Evolutionary conservation across 2,888 invertebrate genomes (phyloP).

Genomic region (Acronicta aceris): DNA sequence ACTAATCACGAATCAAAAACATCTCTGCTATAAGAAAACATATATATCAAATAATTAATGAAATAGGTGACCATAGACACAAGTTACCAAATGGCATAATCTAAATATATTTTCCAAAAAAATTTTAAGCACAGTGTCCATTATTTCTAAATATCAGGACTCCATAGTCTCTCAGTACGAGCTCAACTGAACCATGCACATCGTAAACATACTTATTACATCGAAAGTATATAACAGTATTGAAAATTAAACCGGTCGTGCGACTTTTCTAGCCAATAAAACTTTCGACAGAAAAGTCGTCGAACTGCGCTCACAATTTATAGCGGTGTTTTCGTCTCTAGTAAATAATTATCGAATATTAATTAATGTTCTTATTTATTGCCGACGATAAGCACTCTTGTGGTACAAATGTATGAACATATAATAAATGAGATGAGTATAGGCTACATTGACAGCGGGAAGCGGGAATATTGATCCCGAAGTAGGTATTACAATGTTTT

Average conservation of each 20-base stretch:
- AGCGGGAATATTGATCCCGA: conserved; percentile 11
- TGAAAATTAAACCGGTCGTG: conserved; percentile 30
- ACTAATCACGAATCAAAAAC: too few relatives aligned
- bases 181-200: conserved; percentile 6
- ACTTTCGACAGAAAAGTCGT: conserved; percentile 60
- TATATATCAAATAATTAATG: too few relatives aligned
- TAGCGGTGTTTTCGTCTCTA: conserved; percentile 63
- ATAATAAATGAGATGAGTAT: conserved; percentile 17
- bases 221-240: conserved; percentile 42
- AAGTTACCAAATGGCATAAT: background rate
- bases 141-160: background rate
- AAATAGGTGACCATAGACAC: background rate
- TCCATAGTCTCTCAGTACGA: background rate
- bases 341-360: conserved; percentile 70
- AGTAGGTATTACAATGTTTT: too few relatives aligned
- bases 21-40: too few relatives aligned
- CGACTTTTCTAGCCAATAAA: conserved; percentile 54
- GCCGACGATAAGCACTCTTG: conserved; percentile 64
- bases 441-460: conserved; percentile 15
- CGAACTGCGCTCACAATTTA: conserved; percentile 58
- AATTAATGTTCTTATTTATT: conserved; percentile 73
- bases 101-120: background rate
- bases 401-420: conserved; percentile 31
- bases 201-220: conserved; percentile 38
- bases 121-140: too few relatives aligned